Conservation (phyloP, 2,797 vertebrate genomes). For the Chloroceryle inda region DNA sequence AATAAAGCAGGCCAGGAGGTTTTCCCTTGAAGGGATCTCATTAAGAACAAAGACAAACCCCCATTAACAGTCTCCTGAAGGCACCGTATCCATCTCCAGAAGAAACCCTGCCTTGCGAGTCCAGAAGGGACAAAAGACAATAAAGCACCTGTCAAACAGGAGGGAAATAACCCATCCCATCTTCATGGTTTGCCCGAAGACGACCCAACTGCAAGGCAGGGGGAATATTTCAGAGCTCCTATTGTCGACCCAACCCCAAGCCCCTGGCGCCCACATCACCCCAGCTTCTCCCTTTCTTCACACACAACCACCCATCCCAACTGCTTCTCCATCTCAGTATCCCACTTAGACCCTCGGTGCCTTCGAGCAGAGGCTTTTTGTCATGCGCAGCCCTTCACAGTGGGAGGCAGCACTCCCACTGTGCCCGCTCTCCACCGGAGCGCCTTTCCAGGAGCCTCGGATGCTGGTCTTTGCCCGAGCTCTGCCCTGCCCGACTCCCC, state of each 20-base stretch:
- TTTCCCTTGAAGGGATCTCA: slow-evolving; percentile 76
- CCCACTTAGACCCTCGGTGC: neutral
- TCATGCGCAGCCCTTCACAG: neutral
- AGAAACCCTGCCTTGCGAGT: slow-evolving; percentile 12
- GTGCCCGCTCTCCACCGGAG: fast-evolving
- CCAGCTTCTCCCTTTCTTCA: neutral
- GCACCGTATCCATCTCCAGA: slow-evolving; percentile 44
- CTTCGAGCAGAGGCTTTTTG: neutral
- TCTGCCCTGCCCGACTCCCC: neutral
- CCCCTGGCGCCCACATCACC: fast-evolving
- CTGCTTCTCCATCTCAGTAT: neutral
- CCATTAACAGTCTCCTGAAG: slow-evolving; percentile 69
- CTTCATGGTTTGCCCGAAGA: neutral
- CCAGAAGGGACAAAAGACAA: slow-evolving; percentile 40
- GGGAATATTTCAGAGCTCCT: fast-evolving
- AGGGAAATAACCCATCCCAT: neutral
- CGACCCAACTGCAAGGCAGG: neutral
- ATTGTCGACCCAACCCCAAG: fast-evolving
- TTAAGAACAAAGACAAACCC: slow-evolving; percentile 77
- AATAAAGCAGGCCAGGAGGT: slow-evolving; percentile 69
- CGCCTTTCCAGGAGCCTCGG: fast-evolving
- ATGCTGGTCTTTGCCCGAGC: neutral
- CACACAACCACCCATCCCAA: fast-evolving
- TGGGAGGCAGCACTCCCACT: neutral
- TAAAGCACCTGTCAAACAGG: neutral